Conservation (phyloP, 2,797 vertebrate species). For the Artibeus lituratus region DNA sequence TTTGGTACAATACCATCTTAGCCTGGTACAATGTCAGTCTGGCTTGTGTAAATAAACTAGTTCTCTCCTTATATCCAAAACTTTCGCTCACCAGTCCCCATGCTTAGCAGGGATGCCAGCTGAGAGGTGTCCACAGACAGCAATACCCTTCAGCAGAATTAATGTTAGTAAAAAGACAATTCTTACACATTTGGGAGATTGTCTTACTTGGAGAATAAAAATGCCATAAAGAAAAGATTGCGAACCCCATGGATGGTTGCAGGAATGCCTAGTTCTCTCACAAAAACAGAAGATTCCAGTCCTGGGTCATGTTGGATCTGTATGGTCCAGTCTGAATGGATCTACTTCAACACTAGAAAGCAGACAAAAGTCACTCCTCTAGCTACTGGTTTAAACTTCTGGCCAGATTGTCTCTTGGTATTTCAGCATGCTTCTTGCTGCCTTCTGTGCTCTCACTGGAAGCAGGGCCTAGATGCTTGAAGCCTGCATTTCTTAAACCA, state of each 20-base stretch:
- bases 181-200: neutral
- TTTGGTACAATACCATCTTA: neutral
- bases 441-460: neutral
- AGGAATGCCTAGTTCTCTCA: neutral
- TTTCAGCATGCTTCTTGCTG: neutral
- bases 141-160: neutral
- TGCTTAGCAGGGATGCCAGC: neutral
- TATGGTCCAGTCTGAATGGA: neutral
- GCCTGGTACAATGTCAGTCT: neutral
- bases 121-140: neutral
- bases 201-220: slow-evolving; percentile 18
- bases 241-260: neutral
- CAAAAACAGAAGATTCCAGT: neutral
- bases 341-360: neutral
- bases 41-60: neutral
- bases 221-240: neutral
- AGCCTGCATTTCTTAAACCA: neutral
- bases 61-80: neutral
- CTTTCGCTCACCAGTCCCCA: neutral
- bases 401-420: neutral
- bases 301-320: neutral
- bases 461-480: neutral
- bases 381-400: neutral
- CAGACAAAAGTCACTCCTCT: neutral
- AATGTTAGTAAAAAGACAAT: neutral